Percentiles rank a stretch among this genome's conserved stretches.
Conservation (phyloP, 30 jellyfish, hydroid and myxozoan species). For the Chironex yamaguchii region DNA sequence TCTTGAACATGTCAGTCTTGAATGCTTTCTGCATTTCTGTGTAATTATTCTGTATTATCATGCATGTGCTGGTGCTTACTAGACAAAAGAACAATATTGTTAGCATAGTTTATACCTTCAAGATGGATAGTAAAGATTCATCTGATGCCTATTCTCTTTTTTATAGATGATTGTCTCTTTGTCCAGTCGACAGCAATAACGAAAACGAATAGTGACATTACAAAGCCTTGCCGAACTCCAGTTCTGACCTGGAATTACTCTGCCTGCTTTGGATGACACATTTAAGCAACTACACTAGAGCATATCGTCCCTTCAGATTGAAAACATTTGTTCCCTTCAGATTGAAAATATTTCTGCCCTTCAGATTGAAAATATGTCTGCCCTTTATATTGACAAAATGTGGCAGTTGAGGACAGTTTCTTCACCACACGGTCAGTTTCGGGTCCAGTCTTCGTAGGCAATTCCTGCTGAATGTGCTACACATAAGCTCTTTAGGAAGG, state of each 20-base stretch:
- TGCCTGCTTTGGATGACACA: no score
- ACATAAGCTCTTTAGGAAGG: neutral
- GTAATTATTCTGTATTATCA: neutral
- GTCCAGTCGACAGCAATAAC: neutral
- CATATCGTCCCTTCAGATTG: no score
- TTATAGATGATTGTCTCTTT: neutral
- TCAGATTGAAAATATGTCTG: no score
- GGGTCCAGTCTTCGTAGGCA: neutral
- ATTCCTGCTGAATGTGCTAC: neutral
- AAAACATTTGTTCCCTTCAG: no score
- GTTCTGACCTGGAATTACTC: no score
- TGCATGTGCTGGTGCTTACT: neutral
- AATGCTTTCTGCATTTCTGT: neutral
- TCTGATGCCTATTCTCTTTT: neutral
- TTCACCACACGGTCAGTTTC: neutral
- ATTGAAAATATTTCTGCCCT: no score
- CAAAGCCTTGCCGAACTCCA: neutral
- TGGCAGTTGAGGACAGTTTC: neutral
- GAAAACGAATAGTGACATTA: neutral
- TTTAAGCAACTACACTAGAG: no score
- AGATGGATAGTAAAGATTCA: neutral
- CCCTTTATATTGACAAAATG: neutral
- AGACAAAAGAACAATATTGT: neutral
- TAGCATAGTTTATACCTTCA: neutral
- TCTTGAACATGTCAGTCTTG: neutral